Conservation (phyloP, 1,140 invertebrate genomes). For the Episyrphus balteatus region DNA sequence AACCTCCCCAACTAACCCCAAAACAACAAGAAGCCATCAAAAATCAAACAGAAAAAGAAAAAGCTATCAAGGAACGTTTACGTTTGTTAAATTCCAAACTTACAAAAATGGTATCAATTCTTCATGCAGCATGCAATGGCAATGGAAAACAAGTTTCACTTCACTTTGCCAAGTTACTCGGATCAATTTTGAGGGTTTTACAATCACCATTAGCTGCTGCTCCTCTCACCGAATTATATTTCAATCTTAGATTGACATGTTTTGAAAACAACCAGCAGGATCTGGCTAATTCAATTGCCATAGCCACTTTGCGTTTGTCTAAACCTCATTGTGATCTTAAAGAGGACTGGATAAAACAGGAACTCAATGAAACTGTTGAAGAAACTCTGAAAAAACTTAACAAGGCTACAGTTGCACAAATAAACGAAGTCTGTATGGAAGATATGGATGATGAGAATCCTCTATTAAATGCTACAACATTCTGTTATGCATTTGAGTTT, state of each 20-base stretch:
- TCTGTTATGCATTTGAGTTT: constrained; percentile 75
- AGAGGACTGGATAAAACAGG: constrained; percentile 63
- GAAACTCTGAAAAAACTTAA: constrained; percentile 13
- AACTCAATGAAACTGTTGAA: constrained; percentile 39
- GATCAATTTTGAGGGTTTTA: constrained; percentile 49
- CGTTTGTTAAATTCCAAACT: constrained; percentile 48
- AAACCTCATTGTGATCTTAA: constrained; percentile 72
- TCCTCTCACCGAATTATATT: constrained; percentile 48
- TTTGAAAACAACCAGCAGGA: constrained; percentile 39
- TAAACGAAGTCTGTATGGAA: background rate
- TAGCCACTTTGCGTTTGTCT: constrained; percentile 54
- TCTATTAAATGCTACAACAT: constrained; percentile 56
- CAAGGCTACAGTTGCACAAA: constrained; percentile 2
- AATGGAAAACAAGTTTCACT: constrained; percentile 50
- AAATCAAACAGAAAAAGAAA: constrained; percentile 77
- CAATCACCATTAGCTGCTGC: constrained; percentile 59
- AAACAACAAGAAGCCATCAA: constrained; percentile 92
- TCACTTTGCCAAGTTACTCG: constrained; percentile 51
- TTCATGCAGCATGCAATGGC: constrained; percentile 49
- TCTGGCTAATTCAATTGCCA: constrained; percentile 47
- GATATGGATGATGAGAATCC: constrained; percentile 17
- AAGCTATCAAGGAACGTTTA: constrained; percentile 51
- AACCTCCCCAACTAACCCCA: constrained; percentile 58
- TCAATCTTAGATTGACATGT: constrained; percentile 43
- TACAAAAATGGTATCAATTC: constrained; percentile 47